Evolutionary conservation across 2,888 invertebrate species (phyloP).

Genomic region (Ecliptopera silaceata): DNA sequence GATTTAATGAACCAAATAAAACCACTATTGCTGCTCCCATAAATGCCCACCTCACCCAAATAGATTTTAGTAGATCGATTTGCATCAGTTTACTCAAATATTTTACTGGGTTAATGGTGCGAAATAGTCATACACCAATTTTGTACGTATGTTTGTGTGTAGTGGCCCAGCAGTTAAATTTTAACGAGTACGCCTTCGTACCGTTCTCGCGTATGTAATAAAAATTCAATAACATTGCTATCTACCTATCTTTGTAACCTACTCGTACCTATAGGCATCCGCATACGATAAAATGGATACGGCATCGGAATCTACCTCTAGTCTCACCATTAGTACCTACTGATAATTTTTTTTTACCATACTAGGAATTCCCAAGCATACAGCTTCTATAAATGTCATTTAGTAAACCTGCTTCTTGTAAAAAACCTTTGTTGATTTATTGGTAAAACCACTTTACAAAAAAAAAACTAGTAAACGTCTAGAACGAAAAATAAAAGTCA

Average conservation of each 20-base stretch:
- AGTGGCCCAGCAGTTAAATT: conserved; percentile 52
- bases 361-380: no score
- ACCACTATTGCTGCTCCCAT: conserved; percentile 8
- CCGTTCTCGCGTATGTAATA: conserved; percentile 49
- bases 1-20: conserved; percentile 7
- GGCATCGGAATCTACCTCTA: conserved; percentile 33
- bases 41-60: conserved; percentile 19
- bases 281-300: conserved; percentile 36
- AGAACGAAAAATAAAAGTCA: neutral
- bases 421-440: no score
- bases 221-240: conserved; percentile 44
- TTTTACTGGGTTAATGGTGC: conserved; percentile 25
- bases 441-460: no score
- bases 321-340: neutral
- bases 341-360: neutral
- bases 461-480: neutral
- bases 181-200: conserved; percentile 52
- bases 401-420: no score
- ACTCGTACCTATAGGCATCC: conserved; percentile 19
- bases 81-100: conserved; percentile 25
- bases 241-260: conserved; percentile 11
- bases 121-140: conserved; percentile 23
- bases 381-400: no score
- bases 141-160: conserved; percentile 38
- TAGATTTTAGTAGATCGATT: conserved; percentile 28